Evolutionary conservation across 2,888 invertebrate species (phyloP), one percentile per base, ranked within the genome.

Genomic region (Sinhomidia bicolor): DNA sequence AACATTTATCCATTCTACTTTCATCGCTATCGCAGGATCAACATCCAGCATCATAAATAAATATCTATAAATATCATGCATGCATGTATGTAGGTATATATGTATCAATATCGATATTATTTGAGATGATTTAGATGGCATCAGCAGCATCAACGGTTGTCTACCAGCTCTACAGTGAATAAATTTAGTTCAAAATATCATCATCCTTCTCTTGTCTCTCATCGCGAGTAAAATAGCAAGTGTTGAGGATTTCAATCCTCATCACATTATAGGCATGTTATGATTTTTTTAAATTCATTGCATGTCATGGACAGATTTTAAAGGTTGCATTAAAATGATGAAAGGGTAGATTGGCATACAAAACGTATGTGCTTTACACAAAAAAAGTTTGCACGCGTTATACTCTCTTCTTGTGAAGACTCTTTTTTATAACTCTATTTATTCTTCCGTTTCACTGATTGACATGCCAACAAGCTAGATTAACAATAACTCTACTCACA

Each of bases 391-490:
- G 29, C 60, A 29, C 29, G 26, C 29, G 60, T 17, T 36, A 17
- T n/a, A 20, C 65, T 32, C 1, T 65, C 10, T 26, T 60, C 26
- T 23, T 65, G 23, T 36, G n/a, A 32, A n/a, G 36, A 17, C 1
- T 65, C n/a, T 65, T 17, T 65, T 60, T 51, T 60, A 60, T 14
- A 14, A 17, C 51, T 17, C 51, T 51, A 51, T 60, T 60, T 36
- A 41, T 71, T 20, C 41, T 41, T 41, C 17, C 41, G 17, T 71
- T 71, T 71, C 9, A 44, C 41, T 20, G 68, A 71, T 71, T 71
- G 68, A 71, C 68, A 71, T 65, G 32, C 65, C 65, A 65, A 32
- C 29, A 62, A 6, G 9, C 23, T 26, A 26, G 26, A 57, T 20
- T 26, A 57, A 57, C 60, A 60, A 60, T 60, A 60, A 60, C 51